Evolutionary conservation across 2,888 invertebrate species (phyloP), one percentile per base, ranked within the genome.

Genomic region (Tenthredo distinguenda): DNA sequence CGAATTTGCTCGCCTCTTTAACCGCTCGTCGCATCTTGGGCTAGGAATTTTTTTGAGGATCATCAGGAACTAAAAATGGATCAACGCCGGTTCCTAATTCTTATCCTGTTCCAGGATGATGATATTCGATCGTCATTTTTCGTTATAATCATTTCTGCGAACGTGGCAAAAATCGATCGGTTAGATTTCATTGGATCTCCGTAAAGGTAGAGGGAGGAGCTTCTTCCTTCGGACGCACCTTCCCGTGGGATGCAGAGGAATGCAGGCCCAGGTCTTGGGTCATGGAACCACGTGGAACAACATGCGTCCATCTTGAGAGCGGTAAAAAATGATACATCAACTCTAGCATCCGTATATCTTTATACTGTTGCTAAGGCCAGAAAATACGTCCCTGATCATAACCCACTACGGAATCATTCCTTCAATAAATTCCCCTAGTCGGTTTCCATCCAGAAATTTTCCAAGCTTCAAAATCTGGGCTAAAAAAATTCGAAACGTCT

Each of bases 261-360:
- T 81, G 81, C 62, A 62, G 40, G n/a, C 74, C 43, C 81, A 81
- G 58, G 81, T 62, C 81, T 58, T 62, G 81, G 62, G 62, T 77
- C 81, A 65, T 81, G 62, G 62, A 37, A 58, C 62, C 81, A 81
- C 81, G 81, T 81, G 81, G 65, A 81, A 81, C 65, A 81, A 81
- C 81, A 81, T 40, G 81, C 81, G 62, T 65, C 81, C 81, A 81
- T 81, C 65, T 81, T 62, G 37, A 65, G 40, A 37, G 81, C 34
- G 81, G 81, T 62, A 81, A 81, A 81, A 81, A 81, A 81, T 81
- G 37, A 81, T 81, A 81, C 81, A 65, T 37, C 81, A 65, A 50
- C 77, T 77, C 77, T 77, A 81, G 65, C 81, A 81, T 62, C 81
- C 81, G 81, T 77, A 40, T 81, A 81, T 58, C 81, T 77, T 50